phyloP scores from a whole-genome alignment of 2,797 vertebrate genomes.

The Betta splendens region DNA sequence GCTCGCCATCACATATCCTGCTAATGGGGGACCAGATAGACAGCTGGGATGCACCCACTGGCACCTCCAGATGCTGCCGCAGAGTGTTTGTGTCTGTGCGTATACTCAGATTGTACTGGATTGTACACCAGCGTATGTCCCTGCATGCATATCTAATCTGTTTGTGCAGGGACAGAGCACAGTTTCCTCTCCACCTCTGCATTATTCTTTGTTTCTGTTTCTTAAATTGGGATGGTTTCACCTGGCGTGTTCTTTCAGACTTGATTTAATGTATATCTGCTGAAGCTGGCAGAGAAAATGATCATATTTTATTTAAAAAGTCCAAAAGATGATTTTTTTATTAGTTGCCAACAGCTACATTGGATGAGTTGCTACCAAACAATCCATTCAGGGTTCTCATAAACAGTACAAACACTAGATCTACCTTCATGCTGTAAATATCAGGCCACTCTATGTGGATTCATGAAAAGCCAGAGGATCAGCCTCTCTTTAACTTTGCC shows the following conservation, averaged over 20 bases:
- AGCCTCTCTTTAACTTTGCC: conserved; percentile 17
- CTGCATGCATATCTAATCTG: conserved; percentile 30
- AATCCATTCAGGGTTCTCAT: too few species aligned
- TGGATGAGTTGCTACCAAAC: not conserved
- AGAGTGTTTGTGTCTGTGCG: conserved; percentile 32
- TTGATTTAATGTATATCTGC: not conserved
- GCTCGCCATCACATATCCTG: conserved; percentile 54
- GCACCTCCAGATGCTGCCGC: conserved; percentile 66
- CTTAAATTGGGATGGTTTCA: conserved; percentile 5
- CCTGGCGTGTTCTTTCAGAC: not conserved
- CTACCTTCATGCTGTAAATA: too few species aligned
- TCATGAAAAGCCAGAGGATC: conserved; percentile 35
- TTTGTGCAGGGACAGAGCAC: conserved; percentile 11
- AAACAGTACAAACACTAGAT: too few species aligned
- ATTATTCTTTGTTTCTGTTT: conserved; percentile 2
- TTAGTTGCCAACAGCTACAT: not conserved
- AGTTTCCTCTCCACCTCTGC: conserved; percentile 16
- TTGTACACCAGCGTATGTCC: conserved; percentile 21
- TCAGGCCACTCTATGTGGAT: too few species aligned
- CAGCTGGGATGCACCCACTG: conserved; percentile 66
- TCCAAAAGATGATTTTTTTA: not conserved
- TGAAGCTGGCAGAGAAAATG: not conserved
- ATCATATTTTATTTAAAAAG: not conserved
- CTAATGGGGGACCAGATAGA: conserved; percentile 64
- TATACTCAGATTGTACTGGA: too few species aligned